These are phyloP conservation scores for Turdus rufiventris DNA, from an alignment of 2,113 vertebrate genomes.

Conservation along the genomic window DNA sequence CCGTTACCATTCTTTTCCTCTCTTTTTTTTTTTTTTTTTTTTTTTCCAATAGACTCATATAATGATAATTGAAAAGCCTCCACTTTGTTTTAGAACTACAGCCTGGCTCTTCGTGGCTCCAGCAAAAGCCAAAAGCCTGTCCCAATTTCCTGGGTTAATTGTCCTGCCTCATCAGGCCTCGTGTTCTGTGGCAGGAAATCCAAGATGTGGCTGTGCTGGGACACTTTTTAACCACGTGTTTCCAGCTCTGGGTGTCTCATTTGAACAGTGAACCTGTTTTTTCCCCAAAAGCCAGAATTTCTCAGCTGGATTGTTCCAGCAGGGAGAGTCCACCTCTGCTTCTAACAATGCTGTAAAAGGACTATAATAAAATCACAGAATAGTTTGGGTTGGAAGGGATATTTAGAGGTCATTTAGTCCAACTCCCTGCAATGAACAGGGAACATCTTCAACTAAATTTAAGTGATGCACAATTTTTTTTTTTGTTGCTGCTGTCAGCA, in stretches of 20 bases:
- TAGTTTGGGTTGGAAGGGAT: not conserved
- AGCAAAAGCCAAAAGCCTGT: constrained; percentile 16
- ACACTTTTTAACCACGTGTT: not conserved
- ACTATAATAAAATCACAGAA: not conserved
- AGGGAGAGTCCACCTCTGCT: not conserved
- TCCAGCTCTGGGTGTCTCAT: not conserved
- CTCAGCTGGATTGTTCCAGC: not conserved
- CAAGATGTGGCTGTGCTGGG: not conserved
- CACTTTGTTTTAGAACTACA: constrained; percentile 16
- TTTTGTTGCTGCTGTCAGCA: not conserved
- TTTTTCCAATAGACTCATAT: not conserved
- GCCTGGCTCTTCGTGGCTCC: not conserved
- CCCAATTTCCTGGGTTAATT: constrained; percentile 3
- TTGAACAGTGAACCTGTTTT: not conserved
- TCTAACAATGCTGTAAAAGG: not conserved
- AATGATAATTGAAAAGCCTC: constrained; percentile 37
- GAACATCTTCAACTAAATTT: not conserved
- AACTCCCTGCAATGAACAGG: not conserved
- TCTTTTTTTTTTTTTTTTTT: not conserved
- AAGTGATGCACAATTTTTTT: not conserved
- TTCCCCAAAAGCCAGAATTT: not conserved
- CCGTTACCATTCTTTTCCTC: not conserved
- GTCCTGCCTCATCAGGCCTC: not conserved
- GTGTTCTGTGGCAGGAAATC: not conserved
- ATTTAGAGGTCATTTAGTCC: not conserved